These are phyloP conservation scores for Phalloptychus januarius DNA, from an alignment of 2,797 vertebrate species.

Conservation along the genomic window DNA sequence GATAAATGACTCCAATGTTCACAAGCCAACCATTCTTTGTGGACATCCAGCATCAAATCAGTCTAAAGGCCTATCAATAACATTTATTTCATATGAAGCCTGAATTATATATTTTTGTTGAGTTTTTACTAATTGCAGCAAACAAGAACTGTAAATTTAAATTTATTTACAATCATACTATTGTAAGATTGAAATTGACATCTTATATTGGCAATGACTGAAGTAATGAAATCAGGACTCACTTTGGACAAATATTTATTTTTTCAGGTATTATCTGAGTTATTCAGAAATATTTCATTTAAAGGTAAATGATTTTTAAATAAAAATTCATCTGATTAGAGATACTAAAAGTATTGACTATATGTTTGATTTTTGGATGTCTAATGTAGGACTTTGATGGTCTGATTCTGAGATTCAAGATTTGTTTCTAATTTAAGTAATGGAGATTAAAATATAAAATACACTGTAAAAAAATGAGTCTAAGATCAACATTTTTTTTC, in stretches of 20 bases:
- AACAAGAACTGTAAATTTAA: background rate
- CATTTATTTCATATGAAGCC: background rate
- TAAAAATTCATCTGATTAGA: background rate
- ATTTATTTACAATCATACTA: too few relatives aligned
- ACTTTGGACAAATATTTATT: background rate
- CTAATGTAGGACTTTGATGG: background rate
- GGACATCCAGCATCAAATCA: background rate
- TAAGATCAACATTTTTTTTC: too few relatives aligned
- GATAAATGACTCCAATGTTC: background rate
- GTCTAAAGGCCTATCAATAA: background rate
- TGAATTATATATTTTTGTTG: background rate
- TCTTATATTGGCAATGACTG: background rate
- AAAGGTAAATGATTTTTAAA: background rate
- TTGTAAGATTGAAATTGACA: too few relatives aligned
- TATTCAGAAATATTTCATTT: background rate
- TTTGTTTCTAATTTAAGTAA: background rate
- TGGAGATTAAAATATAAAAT: background rate
- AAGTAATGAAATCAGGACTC: background rate
- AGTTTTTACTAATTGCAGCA: background rate
- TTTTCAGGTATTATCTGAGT: background rate
- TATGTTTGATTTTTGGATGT: background rate
- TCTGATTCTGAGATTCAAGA: background rate
- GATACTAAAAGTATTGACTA: background rate
- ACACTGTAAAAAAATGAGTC: background rate
- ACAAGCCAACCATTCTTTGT: background rate